These are phyloP conservation scores for Penaeus japonicus DNA, from an alignment of 1,140 invertebrate genomes.

Conservation along the genomic window DNA sequence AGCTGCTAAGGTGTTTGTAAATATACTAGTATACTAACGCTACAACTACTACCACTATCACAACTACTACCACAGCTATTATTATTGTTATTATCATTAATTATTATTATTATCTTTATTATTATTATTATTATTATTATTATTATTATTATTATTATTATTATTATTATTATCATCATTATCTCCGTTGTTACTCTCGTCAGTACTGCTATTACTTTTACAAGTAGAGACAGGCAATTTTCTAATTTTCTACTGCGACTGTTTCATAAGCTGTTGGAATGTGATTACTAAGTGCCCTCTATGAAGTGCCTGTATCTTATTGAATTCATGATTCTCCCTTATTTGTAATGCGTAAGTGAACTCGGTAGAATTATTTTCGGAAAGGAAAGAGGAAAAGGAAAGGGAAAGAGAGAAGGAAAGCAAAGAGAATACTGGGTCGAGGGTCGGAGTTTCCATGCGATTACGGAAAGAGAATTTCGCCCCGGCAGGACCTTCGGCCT, in stretches of 20 bases:
- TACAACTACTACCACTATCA: slow-evolving; percentile 7
- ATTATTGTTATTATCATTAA: no score
- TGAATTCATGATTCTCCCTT: neutral
- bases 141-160: no score
- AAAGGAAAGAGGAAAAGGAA: slow-evolving; percentile 2
- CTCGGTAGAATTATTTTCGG: neutral
- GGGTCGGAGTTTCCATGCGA: neutral
- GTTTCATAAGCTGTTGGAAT: slow-evolving; percentile 35
- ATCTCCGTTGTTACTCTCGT: neutral
- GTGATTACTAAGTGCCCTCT: slow-evolving; percentile 41
- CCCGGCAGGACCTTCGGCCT: no score
- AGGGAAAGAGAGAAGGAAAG: slow-evolving; percentile 19
- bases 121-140: no score
- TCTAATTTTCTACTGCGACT: slow-evolving; percentile 43
- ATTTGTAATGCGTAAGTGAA: neutral
- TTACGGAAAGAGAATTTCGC: no score
- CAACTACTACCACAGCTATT: neutral
- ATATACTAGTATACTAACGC: slow-evolving; percentile 20
- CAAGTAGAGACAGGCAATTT: neutral
- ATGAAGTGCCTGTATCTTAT: slow-evolving; percentile 27
- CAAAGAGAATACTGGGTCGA: neutral
- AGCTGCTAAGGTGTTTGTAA: slow-evolving; percentile 49
- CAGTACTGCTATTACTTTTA: slow-evolving; percentile 13
- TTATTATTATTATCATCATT: no score
- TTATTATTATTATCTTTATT: no score